Conservation (phyloP, 2,888 invertebrate species). For the Clitarchus hookeri region DNA sequence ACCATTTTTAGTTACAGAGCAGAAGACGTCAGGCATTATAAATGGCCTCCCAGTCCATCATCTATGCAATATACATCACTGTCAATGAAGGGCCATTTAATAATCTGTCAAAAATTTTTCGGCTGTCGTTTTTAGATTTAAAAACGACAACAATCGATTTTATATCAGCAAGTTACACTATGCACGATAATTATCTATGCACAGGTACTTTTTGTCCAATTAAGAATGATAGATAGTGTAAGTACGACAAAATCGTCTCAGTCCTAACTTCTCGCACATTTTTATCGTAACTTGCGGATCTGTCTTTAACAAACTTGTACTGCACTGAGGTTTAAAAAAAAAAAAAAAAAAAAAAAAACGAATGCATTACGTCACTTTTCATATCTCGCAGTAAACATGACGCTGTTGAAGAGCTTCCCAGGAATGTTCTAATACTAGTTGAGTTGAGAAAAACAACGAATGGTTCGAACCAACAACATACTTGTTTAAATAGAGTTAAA, state of each 20-base stretch:
- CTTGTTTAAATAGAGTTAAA: too few species aligned
- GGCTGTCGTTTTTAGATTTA: neutral
- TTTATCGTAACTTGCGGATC: too few species aligned
- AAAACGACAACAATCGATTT: neutral
- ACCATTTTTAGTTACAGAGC: neutral
- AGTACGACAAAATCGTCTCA: neutral
- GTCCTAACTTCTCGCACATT: too few species aligned
- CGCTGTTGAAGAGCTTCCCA: too few species aligned
- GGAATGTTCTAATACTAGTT: too few species aligned
- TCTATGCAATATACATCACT: neutral
- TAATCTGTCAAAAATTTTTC: neutral
- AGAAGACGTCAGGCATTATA: neutral
- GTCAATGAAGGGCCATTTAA: neutral
- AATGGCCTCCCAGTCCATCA: neutral
- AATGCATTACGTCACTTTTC: too few species aligned
- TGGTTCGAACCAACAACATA: too few species aligned
- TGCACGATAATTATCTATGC: neutral
- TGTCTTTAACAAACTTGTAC: too few species aligned
- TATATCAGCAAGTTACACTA: neutral
- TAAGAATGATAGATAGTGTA: neutral
- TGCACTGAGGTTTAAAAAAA: too few species aligned
- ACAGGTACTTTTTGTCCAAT: neutral
- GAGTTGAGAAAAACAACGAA: too few species aligned
- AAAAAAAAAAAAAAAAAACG: too few species aligned
- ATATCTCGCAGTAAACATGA: too few species aligned